These are phyloP conservation scores for Dascyllus trimaculatus DNA, from an alignment of 2,113 vertebrate genomes.

Conservation along the genomic window DNA sequence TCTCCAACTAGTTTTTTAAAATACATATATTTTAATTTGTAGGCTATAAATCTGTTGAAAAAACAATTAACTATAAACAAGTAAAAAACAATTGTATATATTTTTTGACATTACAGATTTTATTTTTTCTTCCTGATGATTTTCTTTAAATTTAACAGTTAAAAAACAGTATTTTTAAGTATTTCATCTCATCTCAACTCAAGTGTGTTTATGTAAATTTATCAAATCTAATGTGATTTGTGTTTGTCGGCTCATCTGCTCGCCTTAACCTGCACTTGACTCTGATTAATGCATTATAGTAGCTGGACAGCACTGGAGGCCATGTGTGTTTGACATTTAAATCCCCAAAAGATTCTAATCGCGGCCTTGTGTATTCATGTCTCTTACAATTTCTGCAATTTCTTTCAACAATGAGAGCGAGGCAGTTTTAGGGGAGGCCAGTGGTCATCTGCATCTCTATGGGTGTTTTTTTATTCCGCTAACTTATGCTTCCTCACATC, in stretches of 20 bases:
- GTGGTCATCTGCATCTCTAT: not conserved
- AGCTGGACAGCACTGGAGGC: not conserved
- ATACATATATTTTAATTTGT: no score
- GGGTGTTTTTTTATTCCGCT: no score
- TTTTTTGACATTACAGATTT: no score
- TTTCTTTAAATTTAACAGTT: no score
- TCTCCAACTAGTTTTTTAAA: no score
- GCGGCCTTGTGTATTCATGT: not conserved
- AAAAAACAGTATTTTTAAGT: no score
- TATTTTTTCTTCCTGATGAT: no score
- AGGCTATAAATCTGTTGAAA: no score
- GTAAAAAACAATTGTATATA: no score
- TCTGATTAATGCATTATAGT: no score
- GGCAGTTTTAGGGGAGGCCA: not conserved
- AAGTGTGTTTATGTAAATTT: not conserved
- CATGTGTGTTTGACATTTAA: not conserved
- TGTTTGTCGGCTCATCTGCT: not conserved
- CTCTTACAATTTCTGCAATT: not conserved
- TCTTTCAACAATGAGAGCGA: not conserved
- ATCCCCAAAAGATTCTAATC: not conserved
- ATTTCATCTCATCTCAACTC: not conserved
- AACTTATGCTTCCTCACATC: no score
- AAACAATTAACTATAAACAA: no score
- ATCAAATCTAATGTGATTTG: not conserved
- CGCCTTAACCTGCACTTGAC: not conserved